Conservation (phyloP, 2,888 invertebrate genomes). For the Stegana nigrithorax region DNA sequence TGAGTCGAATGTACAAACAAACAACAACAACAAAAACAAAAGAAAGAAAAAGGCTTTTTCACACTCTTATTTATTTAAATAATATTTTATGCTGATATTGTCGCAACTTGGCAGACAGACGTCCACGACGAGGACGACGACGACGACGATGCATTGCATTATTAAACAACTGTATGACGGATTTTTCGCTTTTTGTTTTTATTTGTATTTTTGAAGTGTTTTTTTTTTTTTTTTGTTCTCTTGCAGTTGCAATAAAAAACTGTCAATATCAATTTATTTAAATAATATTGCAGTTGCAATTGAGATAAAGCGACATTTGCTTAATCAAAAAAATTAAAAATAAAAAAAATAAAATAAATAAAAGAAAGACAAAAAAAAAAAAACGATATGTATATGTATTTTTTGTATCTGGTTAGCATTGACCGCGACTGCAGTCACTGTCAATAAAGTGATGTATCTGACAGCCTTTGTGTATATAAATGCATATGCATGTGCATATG, state of each 20-base stretch:
- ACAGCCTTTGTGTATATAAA: too few species aligned
- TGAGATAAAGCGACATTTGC: background rate
- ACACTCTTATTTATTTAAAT: background rate
- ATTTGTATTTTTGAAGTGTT: slow-evolving; percentile 29
- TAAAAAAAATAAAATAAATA: background rate
- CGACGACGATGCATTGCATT: slow-evolving; percentile 34
- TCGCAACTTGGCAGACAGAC: background rate
- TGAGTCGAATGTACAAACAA: background rate
- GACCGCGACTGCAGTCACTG: slow-evolving; percentile 1
- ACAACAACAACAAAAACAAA: background rate
- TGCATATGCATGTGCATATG: too few species aligned
- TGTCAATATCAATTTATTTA: slow-evolving; percentile 41
- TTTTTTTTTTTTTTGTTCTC: background rate
- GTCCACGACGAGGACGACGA: too few species aligned
- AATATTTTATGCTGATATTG: background rate
- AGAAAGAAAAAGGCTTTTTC: background rate
- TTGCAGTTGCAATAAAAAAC: slow-evolving; percentile 20
- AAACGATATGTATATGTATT: slow-evolving; percentile 23
- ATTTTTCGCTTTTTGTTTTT: slow-evolving; percentile 31
- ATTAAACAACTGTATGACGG: slow-evolving; percentile 42
- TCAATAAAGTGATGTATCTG: slow-evolving; percentile 13
- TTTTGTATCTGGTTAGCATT: slow-evolving; percentile 16
- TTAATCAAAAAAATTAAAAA: too few species aligned
- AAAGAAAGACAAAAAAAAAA: too few species aligned
- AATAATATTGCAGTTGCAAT: background rate